phyloP scores from a whole-genome alignment of 2,797 vertebrate genomes.

The Masticophis lateralis region DNA sequence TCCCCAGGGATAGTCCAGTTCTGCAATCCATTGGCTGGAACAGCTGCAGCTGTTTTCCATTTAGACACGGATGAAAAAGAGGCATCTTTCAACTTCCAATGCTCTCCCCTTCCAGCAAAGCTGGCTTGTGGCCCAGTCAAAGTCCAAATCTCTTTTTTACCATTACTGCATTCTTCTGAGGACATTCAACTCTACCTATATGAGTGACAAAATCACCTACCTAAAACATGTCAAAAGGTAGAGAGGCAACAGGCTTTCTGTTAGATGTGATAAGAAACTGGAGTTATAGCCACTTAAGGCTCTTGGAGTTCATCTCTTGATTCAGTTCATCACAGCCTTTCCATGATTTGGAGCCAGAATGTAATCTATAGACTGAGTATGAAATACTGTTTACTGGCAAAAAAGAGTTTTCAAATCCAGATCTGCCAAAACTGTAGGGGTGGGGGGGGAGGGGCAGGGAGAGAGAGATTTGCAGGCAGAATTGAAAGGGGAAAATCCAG shows the following conservation, averaged over 20 bases:
- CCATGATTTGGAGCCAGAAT: neutral
- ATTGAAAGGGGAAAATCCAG: neutral
- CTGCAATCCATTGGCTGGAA: conserved; percentile 27
- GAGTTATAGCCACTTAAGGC: neutral
- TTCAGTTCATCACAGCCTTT: neutral
- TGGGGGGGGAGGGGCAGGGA: rapidly evolving
- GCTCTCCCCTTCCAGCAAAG: neutral
- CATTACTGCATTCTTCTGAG: neutral
- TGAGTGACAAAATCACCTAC: neutral
- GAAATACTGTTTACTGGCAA: neutral
- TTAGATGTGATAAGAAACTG: neutral
- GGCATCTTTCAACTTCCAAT: conserved; percentile 24
- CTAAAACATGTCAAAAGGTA: neutral
- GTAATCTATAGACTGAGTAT: neutral
- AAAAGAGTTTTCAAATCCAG: neutral
- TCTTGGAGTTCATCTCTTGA: neutral
- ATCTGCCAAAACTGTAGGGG: neutral
- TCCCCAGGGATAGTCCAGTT: conserved; percentile 21
- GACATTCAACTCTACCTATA: neutral
- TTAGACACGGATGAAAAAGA: conserved; percentile 37
- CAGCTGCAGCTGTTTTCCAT: conserved; percentile 37
- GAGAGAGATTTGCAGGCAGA: neutral
- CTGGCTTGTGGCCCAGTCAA: conserved; percentile 12
- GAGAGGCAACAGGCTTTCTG: neutral
- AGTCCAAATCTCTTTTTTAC: neutral